These are phyloP conservation scores for Caranx ignobilis DNA, from an alignment of 2,113 vertebrate species.

Conservation along the genomic window DNA sequence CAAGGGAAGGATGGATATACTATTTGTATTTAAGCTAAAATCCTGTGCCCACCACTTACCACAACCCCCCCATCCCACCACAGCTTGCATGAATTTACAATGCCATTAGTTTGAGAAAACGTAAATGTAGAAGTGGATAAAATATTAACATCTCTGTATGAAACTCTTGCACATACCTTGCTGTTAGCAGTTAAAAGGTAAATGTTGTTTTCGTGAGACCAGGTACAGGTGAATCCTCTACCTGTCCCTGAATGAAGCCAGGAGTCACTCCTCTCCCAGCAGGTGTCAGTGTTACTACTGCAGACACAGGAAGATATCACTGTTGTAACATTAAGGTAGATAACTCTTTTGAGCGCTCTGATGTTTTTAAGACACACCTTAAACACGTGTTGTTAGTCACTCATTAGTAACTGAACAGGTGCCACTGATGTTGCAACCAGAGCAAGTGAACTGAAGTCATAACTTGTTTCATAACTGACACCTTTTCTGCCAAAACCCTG, in stretches of 20 bases:
- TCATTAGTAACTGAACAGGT: slow-evolving; percentile 38
- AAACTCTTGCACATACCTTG: neutral
- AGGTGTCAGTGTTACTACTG: slow-evolving; percentile 84
- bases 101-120: slow-evolving; percentile 50
- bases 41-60: slow-evolving; percentile 53
- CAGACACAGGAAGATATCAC: slow-evolving; percentile 55
- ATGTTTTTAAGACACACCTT: neutral
- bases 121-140: slow-evolving; percentile 4
- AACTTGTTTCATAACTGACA: neutral
- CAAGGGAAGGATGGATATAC: slow-evolving; percentile 69
- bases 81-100: slow-evolving; percentile 39
- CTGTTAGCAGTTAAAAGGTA: neutral
- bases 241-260: slow-evolving; percentile 40
- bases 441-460: neutral
- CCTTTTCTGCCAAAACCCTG: neutral
- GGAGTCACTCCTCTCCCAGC: slow-evolving; percentile 77
- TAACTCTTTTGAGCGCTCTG: neutral
- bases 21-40: slow-evolving; percentile 78
- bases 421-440: slow-evolving; percentile 8
- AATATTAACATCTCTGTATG: neutral
- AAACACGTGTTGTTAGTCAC: neutral
- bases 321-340: slow-evolving; percentile 34
- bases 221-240: slow-evolving; percentile 23
- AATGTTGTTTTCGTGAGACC: no score
- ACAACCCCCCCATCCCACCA: slow-evolving; percentile 43